Evolutionary conservation across 1,140 invertebrate genomes (phyloP).

Genomic region (Papilio xuthus): DNA sequence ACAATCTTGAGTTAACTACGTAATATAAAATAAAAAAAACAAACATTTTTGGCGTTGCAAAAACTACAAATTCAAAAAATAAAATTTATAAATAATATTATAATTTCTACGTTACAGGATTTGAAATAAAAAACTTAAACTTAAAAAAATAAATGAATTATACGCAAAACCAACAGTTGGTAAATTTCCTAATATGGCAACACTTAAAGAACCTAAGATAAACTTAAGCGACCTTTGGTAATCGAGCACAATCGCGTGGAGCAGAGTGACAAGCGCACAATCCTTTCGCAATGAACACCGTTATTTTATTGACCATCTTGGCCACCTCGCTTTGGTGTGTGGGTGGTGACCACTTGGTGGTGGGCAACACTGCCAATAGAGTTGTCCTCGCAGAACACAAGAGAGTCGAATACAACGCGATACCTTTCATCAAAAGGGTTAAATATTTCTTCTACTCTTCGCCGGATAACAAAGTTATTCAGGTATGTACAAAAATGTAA

Average conservation of each 20-base stretch:
- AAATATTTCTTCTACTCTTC: constrained; percentile 63
- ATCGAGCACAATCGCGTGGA: constrained; percentile 17
- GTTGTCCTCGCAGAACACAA: constrained; percentile 54
- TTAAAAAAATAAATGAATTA: not conserved
- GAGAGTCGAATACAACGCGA: constrained; percentile 60
- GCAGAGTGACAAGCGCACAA: constrained; percentile 1
- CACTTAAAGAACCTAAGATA: not conserved
- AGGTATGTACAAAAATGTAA: constrained; percentile 46
- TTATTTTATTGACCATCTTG: constrained; percentile 30
- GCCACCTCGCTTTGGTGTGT: constrained; percentile 36
- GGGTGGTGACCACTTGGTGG: constrained; percentile 53
- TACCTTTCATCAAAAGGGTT: constrained; percentile 70
- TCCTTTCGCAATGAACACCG: constrained; percentile 42
- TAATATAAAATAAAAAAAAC: too few relatives aligned
- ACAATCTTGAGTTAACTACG: too few relatives aligned
- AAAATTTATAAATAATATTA: too few relatives aligned
- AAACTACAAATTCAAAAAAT: too few relatives aligned
- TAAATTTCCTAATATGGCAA: not conserved
- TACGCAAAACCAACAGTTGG: not conserved
- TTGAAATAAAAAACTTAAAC: not conserved
- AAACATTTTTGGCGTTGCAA: too few relatives aligned
- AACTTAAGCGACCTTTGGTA: constrained; percentile 10
- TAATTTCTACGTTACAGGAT: too few relatives aligned
- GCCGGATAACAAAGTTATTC: constrained; percentile 55
- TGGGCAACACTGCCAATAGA: constrained; percentile 59